phyloP scores from a whole-genome alignment of 2,888 invertebrate species.

The Drosophila flavopinicola region DNA sequence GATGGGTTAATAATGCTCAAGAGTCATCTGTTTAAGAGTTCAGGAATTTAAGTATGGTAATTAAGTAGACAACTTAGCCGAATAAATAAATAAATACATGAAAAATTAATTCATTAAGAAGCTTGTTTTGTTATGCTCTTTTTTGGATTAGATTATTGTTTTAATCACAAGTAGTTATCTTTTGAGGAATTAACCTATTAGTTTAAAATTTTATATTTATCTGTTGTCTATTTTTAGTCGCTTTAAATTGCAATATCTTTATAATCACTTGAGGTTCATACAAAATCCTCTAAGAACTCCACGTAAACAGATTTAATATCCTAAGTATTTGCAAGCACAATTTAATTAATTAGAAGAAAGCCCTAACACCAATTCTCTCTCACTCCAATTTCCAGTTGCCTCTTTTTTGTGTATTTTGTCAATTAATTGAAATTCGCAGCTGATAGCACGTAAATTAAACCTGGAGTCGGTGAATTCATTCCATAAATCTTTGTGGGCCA shows the following conservation, averaged over 20 bases:
- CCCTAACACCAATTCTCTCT: conserved; percentile 6
- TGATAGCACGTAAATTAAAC: conserved; percentile 31
- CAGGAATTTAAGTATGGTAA: no score
- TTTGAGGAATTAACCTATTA: no score
- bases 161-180: no score
- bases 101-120: no score
- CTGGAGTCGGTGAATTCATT: conserved; percentile 24
- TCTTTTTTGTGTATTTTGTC: conserved; percentile 27
- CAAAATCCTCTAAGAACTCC: conserved; percentile 46
- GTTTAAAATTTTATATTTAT: no score
- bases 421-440: conserved; percentile 47
- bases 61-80: no score
- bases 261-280: conserved; percentile 40
- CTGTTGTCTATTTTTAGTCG: no score
- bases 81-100: no score
- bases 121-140: no score
- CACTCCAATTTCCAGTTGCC: background rate
- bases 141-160: no score
- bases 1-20: background rate
- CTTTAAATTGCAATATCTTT: no score
- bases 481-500: conserved; percentile 25
- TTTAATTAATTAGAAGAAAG: conserved; percentile 56
- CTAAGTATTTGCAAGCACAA: conserved; percentile 44
- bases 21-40: no score
- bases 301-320: conserved; percentile 17